Evolutionary conservation across 2,113 vertebrate species (phyloP).

Genomic region (Tragelaphus strepsiceros): DNA sequence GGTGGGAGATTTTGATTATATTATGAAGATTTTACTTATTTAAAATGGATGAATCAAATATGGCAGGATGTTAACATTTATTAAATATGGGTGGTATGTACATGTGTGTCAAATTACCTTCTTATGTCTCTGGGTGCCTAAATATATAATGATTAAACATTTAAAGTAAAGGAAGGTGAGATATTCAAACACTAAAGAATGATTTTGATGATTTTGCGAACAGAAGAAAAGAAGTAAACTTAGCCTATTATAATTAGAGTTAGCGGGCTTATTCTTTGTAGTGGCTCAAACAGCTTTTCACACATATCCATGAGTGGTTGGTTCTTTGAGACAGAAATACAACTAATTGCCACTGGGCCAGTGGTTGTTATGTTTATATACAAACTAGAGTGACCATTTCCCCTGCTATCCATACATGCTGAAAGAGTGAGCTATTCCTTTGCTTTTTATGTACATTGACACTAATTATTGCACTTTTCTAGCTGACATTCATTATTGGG

Average conservation of each 20-base stretch:
- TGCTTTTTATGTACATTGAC: neutral
- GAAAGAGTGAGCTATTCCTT: neutral
- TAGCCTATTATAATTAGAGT: neutral
- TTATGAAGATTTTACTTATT: neutral
- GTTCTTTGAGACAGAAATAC: neutral
- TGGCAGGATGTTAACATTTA: neutral
- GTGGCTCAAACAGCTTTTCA: neutral
- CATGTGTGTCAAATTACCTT: neutral
- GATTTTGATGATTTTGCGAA: slow-evolving; percentile 15
- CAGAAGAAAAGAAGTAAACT: neutral
- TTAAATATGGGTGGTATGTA: neutral
- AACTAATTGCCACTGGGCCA: neutral
- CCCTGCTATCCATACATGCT: neutral
- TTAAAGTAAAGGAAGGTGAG: neutral
- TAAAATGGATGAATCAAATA: neutral
- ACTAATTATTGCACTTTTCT: neutral
- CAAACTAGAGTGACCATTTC: neutral
- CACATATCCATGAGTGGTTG: neutral
- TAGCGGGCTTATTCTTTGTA: neutral
- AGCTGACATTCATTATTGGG: neutral
- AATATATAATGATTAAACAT: neutral
- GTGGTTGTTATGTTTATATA: neutral
- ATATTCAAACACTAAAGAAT: neutral
- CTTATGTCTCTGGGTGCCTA: neutral
- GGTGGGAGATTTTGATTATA: neutral